Evolutionary conservation across 2,113 vertebrate species (phyloP).

Genomic region (Platysteira castanea): DNA sequence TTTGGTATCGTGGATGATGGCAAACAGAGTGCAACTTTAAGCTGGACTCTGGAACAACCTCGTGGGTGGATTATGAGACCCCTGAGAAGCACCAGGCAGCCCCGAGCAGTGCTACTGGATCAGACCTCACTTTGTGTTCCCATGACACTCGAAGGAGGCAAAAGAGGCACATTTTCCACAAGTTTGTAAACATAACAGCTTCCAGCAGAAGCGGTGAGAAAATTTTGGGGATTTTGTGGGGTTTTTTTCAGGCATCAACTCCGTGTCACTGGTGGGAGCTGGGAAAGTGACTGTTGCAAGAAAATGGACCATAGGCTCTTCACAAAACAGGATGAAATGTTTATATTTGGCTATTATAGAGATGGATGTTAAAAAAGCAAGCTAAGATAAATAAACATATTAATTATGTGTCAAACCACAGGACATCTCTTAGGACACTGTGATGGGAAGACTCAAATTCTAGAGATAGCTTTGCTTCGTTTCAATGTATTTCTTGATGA

Average conservation of each 20-base stretch:
- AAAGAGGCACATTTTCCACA: background rate
- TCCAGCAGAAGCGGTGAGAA: background rate
- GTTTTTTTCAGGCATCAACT: background rate
- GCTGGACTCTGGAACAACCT: background rate
- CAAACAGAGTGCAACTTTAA: background rate
- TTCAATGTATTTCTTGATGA: background rate
- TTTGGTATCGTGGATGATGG: background rate
- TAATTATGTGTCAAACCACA: conserved; percentile 62
- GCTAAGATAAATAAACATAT: conserved; percentile 37
- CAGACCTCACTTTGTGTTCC: background rate
- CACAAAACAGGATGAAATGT: background rate
- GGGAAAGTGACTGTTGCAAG: background rate
- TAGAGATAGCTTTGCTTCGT: background rate
- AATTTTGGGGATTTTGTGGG: background rate
- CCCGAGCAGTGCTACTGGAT: background rate
- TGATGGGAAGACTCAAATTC: background rate
- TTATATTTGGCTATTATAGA: conserved; percentile 3
- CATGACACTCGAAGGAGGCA: background rate
- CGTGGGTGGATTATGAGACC: background rate
- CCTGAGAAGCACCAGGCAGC: background rate
- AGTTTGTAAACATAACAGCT: conserved; percentile 29
- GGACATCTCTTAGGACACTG: conserved; percentile 4
- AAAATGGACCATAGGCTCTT: background rate
- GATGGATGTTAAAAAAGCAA: background rate
- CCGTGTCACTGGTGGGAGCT: background rate